Conservation (phyloP, 2,797 vertebrate genomes). For the Eulemur albifrons region DNA sequence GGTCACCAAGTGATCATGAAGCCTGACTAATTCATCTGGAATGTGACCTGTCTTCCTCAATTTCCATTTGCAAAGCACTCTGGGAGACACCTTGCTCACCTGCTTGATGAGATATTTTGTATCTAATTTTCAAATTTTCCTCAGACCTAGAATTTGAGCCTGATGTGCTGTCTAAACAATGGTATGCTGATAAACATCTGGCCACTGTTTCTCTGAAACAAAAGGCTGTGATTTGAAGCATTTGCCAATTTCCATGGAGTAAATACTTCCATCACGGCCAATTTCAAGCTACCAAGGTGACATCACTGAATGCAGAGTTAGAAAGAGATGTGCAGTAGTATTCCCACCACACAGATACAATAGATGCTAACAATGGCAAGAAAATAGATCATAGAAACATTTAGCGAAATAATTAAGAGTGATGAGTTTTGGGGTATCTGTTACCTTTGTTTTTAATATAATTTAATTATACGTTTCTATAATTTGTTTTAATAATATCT, state of each 20-base stretch:
- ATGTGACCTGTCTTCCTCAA: background rate
- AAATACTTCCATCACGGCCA: background rate
- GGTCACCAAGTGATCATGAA: background rate
- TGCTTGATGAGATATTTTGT: constrained; percentile 11
- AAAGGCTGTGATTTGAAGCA: background rate
- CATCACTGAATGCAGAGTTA: background rate
- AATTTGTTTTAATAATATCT: constrained; percentile 16
- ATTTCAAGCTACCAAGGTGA: background rate
- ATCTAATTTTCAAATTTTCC: background rate
- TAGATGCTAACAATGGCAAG: background rate
- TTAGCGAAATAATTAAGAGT: background rate
- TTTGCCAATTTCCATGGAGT: background rate
- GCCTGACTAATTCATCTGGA: background rate
- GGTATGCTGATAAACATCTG: background rate
- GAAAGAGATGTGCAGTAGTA: background rate
- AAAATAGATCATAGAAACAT: background rate
- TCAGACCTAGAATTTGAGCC: background rate
- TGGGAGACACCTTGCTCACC: background rate
- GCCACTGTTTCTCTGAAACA: background rate
- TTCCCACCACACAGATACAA: background rate
- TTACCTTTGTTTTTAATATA: background rate
- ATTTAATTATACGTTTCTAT: constrained; percentile 5
- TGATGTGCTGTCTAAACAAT: background rate
- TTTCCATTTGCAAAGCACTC: constrained; percentile 5
- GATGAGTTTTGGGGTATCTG: background rate